Evolutionary conservation across 2,797 vertebrate genomes (phyloP), one percentile per base, ranked within the genome.

Genomic region (Crocidura indochinensis): DNA sequence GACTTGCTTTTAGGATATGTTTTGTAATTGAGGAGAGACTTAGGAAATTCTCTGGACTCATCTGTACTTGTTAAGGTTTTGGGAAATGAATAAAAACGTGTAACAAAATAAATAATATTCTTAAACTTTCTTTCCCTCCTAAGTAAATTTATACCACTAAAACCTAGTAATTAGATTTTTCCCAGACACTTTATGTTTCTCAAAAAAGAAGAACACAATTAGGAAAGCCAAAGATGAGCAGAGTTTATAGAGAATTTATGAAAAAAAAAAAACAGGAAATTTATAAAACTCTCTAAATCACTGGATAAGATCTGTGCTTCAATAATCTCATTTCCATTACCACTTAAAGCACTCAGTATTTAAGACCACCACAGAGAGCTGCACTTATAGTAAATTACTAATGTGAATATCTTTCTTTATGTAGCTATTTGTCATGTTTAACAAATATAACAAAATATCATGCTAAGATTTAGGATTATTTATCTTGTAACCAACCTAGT

Each of bases 151-250:
- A 49, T 64, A 71, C 31, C 29, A 74, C 64, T 5, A 31, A 9
- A 74, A 79, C 26, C 49, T 47, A 44, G 49, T 24, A 65, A 53
- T 75, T 74, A 49, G 26, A 20, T 73, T 68, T 83, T 71, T 11
- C 19, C 71, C 44, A 79, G 17, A 17, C 31, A 27, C n/a, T 79
- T 93, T 75, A 26, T 71, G 74, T 27, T 53, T 91, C 1, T 15
- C 69, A 80, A 27, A 10, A 60, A 71, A 80, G 53, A 69, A 80
- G 31, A 60, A 60, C 15, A 51, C 20, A 60, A 1, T 56, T 10
- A 78, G n/a, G 9, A 82, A 82, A 77, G 56, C 4, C 24, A 93
- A 81, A 76, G 38, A 74, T 51, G 62, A 51, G 88, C 60, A 31
- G 20, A 22, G 10, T 1, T 84, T 87, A 69, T 68, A 44, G 67